Evolutionary conservation across 2,888 invertebrate species (phyloP), one percentile per base, ranked within the genome.

Genomic region (Poecilus cupreus): DNA sequence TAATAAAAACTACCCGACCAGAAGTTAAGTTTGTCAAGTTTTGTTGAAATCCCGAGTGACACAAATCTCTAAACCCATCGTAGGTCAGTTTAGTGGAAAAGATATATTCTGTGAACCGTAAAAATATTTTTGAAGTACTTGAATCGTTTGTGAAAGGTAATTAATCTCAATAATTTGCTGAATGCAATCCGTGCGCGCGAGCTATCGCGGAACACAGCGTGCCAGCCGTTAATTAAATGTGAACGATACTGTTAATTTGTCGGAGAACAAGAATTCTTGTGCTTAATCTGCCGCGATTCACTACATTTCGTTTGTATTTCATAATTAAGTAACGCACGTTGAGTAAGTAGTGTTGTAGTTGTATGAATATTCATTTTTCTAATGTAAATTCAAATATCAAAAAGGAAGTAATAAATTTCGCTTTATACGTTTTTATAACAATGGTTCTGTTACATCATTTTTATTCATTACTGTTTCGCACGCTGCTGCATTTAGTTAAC

Each of bases 131-230:
- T 60, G 60, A 60, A 60, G 26, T 26, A 60, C 60, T 60, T 60
- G 24, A 26, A 60, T 60, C 60, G 60, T 60, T 60, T 60, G 60
- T 26, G 60, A 60, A 26, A 60, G 60, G 60, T 60, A 60, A 60
- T 60, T 60, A 60, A 60, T 60, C 60, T 60, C 60, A 60, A 60
- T 60, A 60, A 60, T 60, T 60, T 60, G 26, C 72, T 43, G 46
- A 72, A 72, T 72, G 72, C 43, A 46, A 43, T 43, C 43, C 18
- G 22, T 54, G 22, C 22, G 60, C 24, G 32, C 32, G 32, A 32
- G n/a, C n/a, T 60, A 26, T 20, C 24, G 20, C 60, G 5, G 72
- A 72, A 22, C 72, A 72, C 46, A 46, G 22, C 13, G 22, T 32
- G n/a, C n/a, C n/a, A n/a, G n/a, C 43, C 43, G 43, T n/a, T 72